Conservation (phyloP, 2,888 invertebrate species). For the Polia nebulosa region DNA sequence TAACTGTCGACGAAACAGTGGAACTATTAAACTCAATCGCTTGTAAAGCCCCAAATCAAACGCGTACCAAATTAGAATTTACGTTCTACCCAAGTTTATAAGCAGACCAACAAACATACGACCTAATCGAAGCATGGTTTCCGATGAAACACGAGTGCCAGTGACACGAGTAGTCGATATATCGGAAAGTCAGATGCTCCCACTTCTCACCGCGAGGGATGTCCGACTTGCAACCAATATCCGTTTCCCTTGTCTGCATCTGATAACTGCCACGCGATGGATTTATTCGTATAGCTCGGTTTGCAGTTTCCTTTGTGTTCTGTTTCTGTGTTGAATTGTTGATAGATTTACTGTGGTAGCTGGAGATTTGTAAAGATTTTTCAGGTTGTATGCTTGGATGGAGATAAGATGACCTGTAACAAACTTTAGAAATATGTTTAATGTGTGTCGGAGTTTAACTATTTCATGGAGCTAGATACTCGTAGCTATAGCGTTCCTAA, state of each 20-base stretch:
- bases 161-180: neutral
- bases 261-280: slow-evolving; percentile 61
- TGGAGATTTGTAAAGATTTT: slow-evolving; percentile 18
- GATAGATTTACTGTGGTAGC: slow-evolving; percentile 10
- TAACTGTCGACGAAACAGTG: slow-evolving; percentile 8
- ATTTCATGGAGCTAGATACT: neutral
- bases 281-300: slow-evolving; percentile 60
- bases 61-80: slow-evolving; percentile 35
- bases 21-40: slow-evolving; percentile 38
- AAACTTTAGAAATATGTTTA: too few species aligned
- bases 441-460: neutral
- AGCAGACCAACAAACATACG: slow-evolving; percentile 8
- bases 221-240: slow-evolving; percentile 70
- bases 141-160: slow-evolving; percentile 15
- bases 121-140: slow-evolving; percentile 17
- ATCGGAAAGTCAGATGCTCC: slow-evolving; percentile 17
- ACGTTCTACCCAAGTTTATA: slow-evolving; percentile 10
- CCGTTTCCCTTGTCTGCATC: slow-evolving; percentile 68
- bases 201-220: slow-evolving; percentile 51
- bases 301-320: slow-evolving; percentile 23
- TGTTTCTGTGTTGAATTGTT: too few species aligned
- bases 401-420: neutral
- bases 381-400: neutral
- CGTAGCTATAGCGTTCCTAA: too few species aligned
- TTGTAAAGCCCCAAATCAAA: slow-evolving; percentile 43